Percentiles rank a stretch among this genome's conserved stretches.
phyloP scores from a whole-genome alignment of 37 sponge, comb jelly and placozoan species.

The Cliona cf. orientalis region DNA sequence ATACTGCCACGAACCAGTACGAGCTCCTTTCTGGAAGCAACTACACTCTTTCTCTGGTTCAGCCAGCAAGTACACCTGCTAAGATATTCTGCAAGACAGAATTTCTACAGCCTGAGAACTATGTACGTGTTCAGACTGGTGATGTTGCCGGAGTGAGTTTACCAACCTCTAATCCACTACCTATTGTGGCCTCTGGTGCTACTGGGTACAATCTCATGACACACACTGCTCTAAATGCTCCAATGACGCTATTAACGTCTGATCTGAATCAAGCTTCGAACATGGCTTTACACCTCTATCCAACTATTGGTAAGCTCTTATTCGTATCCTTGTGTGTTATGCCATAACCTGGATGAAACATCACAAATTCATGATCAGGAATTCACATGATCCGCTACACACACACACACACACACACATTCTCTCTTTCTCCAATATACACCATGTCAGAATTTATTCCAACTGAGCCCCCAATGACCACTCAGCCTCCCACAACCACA shows the following conservation, averaged over 20 bases:
- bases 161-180: not conserved
- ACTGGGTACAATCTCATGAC: not conserved
- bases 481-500: not conserved
- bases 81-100: not conserved
- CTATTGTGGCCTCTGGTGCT: not conserved
- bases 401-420: too few relatives aligned
- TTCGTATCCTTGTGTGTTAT: not conserved
- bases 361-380: too few relatives aligned
- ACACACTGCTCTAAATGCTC: not conserved
- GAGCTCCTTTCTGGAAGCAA: not conserved
- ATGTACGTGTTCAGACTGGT: not conserved
- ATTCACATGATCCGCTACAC: too few relatives aligned
- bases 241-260: not conserved
- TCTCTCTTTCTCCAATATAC: too few relatives aligned
- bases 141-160: not conserved
- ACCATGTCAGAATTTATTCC: not conserved
- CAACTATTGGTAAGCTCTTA: not conserved
- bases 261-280: not conserved
- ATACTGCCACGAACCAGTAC: not conserved
- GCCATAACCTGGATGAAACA: too few relatives aligned
- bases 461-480: not conserved
- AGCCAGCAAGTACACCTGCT: not conserved
- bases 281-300: not conserved
- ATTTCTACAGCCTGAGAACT: not conserved
- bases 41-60: not conserved